Evolutionary conservation across 2,113 vertebrate genomes (phyloP), one percentile per base, ranked within the genome.

Genomic region (Zosterops borbonicus): DNA sequence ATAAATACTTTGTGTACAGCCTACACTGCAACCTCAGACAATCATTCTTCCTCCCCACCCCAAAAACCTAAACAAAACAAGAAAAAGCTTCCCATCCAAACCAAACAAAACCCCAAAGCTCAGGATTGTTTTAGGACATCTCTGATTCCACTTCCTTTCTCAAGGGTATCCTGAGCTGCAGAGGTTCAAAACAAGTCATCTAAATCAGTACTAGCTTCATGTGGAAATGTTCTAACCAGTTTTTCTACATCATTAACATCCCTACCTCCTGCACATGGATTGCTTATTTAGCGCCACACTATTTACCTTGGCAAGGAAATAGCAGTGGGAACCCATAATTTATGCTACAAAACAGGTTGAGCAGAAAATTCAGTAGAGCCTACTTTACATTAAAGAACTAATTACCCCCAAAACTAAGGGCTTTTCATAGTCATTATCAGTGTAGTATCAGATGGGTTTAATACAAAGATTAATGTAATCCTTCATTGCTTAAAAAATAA

Each of bases 31-130:
- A 39, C 37, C 37, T 10, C 10, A 39, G 37, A 39, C 37, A 93
- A 68, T 27, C 1, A 39, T 12, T 68, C 21, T 7, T 9, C 8
- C 4, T 39, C 39, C 1, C 1, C 4, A 2, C 4, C 3, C 9
- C 58, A 28, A 21, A 50, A 49, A 18, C 3, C 14, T 22, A 27
- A 37, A 28, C n/a, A 17, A 9, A 24, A 7, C 5, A 24, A 60
- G 58, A 25, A 41, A 31, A 64, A 29, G 4, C 8, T 68, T 23
- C 33, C 27, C 18, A 58, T 39, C 12, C 58, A 58, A 73, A 65
- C 6, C 6, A 23, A 47, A 23, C 22, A 46, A 47, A 46, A 24
- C 6, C 6, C 9, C 52, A 27, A 73, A 44, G 5, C 11, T 69
- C 41, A 39, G 13, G 5, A 42, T 29, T 25, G 13, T 55, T 89